phyloP scores from a whole-genome alignment of 64 coral and sea anemone genomes.

The Porites australiensis region DNA sequence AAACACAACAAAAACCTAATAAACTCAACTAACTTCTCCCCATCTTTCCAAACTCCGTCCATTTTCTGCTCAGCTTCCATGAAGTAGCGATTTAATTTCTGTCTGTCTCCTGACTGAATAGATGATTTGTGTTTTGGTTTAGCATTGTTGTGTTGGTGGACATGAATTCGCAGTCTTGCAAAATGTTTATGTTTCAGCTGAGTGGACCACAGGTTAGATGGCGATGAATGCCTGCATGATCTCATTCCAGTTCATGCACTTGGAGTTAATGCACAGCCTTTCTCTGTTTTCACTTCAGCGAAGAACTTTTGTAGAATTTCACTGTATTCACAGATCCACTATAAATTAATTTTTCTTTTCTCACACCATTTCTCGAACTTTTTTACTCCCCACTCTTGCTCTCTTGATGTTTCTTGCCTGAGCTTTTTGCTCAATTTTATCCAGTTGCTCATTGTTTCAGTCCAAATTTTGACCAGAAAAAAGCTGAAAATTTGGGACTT shows the following conservation, averaged over 20 bases:
- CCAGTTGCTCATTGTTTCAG: no score
- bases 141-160: conserved; percentile 48
- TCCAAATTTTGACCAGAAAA: no score
- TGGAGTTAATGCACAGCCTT: not conserved
- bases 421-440: no score
- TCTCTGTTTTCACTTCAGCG: conserved; percentile 8
- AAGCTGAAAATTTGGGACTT: no score
- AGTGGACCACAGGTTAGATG: conserved; percentile 42
- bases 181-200: conserved; percentile 64
- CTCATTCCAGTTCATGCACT: no score
- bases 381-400: no score
- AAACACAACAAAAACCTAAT: conserved; percentile 53
- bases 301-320: no score
- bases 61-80: conserved; percentile 12
- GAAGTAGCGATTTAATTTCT: conserved; percentile 62
- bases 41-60: conserved; percentile 2
- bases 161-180: conserved; percentile 67
- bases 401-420: no score
- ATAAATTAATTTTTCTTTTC: not conserved
- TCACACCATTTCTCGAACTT: not conserved
- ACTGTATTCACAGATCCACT: not conserved
- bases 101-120: conserved; percentile 32
- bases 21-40: conserved; percentile 27
- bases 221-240: conserved; percentile 30
- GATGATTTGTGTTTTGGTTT: conserved; percentile 63